Base-by-base conservation (phyloP, 2,113 vertebrate species). In the Colinus virginianus region DNA sequence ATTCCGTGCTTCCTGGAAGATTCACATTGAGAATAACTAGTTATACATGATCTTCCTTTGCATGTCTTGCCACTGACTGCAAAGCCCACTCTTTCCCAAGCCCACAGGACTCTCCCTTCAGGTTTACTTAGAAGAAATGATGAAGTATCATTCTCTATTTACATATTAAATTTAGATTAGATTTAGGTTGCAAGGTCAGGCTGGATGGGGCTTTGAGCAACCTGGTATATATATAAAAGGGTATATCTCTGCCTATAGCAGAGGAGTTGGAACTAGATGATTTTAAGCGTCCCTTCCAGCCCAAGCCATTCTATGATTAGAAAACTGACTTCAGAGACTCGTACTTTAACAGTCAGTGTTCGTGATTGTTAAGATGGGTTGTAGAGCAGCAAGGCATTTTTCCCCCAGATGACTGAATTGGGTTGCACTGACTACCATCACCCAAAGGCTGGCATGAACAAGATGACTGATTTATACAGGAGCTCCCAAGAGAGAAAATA, bases 1-100 rank as follows among this genome's bases (percentile, higher is more conserved):
- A 32, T 36, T 56, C 30, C 64, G 14, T 30, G 8, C 46, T 30
- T 66, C 10, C 58, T 9, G 16, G 28, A 85, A 56, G 0, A 4
- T 3, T 15, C 0, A 0, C 1, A 1, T 4, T 56, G 48, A 25
- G 38, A 46, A 4, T 32, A 75, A 34, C 34, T 9, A 3, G 32
- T 36, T 46, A 4, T 28, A 42, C 16, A 28, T 45, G n/a, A 3
- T 11, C 2, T 15, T 74, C 6, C 25, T 74, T n/a, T 25, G 8
- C 23, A 15, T 17, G 30, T 58, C 30, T 40, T 40, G 40, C 7
- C 2, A 0, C 34, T 40, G 22, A 17, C 6, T 78, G 70, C 66
- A 58, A 66, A 70, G 4, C 26, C 28, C 63, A 58, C 20, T 26
- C n/a, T 75, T 48, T 25, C 21, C 42, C 34, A 40, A 48, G 34